Evolutionary conservation across 2,113 vertebrate genomes (phyloP).

Genomic region (Halcyon senegalensis): DNA sequence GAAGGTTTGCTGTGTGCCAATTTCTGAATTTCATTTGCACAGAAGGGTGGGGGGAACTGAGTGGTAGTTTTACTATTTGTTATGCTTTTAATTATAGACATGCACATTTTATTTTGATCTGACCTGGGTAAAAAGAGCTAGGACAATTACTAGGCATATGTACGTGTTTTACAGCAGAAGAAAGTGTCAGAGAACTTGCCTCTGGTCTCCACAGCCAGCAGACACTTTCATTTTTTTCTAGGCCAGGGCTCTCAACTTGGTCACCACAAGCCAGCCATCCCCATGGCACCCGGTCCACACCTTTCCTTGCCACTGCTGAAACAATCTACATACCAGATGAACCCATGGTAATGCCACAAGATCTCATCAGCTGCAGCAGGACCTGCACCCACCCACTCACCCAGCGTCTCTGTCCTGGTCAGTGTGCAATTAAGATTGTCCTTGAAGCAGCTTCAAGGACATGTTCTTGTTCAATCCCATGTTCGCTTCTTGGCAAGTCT

Average conservation of each 20-base stretch:
- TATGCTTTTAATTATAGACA: not conserved
- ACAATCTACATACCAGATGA: not conserved
- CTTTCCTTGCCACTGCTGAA: not conserved
- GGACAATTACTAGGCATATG: not conserved
- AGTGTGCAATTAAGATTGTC: accelerated
- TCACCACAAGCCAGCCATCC: not conserved
- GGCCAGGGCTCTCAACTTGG: not conserved
- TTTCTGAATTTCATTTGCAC: not conserved
- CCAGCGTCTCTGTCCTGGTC: not conserved
- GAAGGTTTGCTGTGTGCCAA: not conserved
- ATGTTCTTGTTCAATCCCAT: not conserved
- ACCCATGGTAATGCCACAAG: accelerated
- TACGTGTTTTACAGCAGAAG: not conserved
- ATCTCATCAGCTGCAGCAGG: not conserved
- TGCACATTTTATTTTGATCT: not conserved
- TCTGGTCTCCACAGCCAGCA: not conserved
- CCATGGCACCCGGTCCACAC: not conserved
- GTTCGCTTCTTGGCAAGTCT: not conserved
- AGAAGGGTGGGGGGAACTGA: not conserved
- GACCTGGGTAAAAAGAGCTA: not conserved
- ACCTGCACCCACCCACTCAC: not conserved
- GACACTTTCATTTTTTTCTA: accelerated
- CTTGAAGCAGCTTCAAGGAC: not conserved
- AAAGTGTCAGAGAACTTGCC: not conserved
- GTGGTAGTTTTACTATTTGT: not conserved